Conservation (phyloP, 2,888 invertebrate genomes). For the Eupithecia dodoneata region DNA sequence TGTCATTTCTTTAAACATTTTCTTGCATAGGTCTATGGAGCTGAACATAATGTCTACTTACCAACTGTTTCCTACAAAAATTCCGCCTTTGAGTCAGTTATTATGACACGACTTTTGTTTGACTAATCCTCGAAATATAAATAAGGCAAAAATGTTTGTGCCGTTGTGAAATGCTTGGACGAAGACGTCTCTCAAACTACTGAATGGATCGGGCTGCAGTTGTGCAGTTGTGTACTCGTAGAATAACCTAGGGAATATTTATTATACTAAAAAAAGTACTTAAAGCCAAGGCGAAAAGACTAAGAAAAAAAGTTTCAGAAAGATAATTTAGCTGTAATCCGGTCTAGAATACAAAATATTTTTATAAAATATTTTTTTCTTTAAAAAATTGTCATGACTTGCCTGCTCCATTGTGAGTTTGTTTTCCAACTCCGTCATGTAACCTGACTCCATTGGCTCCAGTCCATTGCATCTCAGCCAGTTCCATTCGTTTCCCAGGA, state of each 20-base stretch:
- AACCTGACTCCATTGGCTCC: constrained; percentile 69
- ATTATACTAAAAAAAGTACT: not conserved
- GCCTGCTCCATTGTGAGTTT: constrained; percentile 47
- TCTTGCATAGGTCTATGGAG: no score
- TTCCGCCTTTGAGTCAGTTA: not conserved
- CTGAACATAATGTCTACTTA: not conserved
- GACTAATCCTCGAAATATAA: no score
- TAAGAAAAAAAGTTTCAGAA: no score
- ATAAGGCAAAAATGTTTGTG: no score
- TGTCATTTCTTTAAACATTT: not conserved
- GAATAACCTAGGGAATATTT: not conserved
- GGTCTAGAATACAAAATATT: no score
- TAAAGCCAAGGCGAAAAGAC: no score
- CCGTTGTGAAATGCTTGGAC: not conserved
- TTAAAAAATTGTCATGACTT: constrained; percentile 11
- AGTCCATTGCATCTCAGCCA: constrained; percentile 69
- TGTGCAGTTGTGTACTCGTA: no score
- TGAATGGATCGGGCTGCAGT: not conserved
- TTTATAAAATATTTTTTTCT: not conserved
- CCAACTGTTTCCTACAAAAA: not conserved
- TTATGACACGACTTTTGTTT: not conserved
- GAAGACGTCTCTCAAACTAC: not conserved
- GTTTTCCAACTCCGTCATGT: constrained; percentile 55
- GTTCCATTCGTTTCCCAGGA: constrained; percentile 71
- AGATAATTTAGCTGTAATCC: no score